Percentiles rank a stretch among this genome's conserved stretches.
Evolutionary conservation across 1,140 invertebrate species (phyloP).

Genomic region (Cotesia glomerata): DNA sequence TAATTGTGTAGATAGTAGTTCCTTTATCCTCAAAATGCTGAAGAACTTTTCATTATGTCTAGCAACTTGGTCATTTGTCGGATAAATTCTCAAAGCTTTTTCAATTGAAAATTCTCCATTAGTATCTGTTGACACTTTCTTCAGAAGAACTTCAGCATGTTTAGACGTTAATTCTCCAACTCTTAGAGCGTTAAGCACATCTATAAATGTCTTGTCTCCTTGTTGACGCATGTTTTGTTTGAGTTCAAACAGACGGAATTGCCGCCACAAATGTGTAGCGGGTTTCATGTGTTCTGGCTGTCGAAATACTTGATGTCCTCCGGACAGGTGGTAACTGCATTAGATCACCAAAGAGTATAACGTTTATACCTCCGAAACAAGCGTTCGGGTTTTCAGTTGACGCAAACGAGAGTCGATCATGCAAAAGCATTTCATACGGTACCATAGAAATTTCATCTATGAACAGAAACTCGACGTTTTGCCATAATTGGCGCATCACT

Average conservation of each 20-base stretch:
- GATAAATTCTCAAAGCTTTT: no score
- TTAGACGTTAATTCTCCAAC: constrained; percentile 36
- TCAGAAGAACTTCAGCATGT: constrained; percentile 31
- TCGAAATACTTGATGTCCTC: constrained; percentile 47
- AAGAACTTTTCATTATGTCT: no score
- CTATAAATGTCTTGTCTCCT: constrained; percentile 39
- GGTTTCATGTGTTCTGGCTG: no score
- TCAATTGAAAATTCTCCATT: no score
- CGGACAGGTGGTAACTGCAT: no score
- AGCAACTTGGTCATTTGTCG: no score
- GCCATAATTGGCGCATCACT: constrained; percentile 49
- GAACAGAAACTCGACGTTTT: constrained; percentile 52
- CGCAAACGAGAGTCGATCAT: constrained; percentile 51
- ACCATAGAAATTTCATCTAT: constrained; percentile 60
- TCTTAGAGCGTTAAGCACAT: constrained; percentile 41
- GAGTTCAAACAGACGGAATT: constrained; percentile 48
- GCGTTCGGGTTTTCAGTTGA: constrained; percentile 43
- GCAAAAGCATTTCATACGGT: constrained; percentile 50
- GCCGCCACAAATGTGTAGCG: no score
- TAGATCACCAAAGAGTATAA: no score
- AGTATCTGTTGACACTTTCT: constrained; percentile 27
- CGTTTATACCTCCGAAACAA: no score
- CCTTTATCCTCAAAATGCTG: no score
- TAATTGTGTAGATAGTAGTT: no score
- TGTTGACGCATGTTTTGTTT: constrained; percentile 51